These are phyloP conservation scores for Rhagium mordax DNA, from an alignment of 2,888 invertebrate genomes.

Conservation along the genomic window DNA sequence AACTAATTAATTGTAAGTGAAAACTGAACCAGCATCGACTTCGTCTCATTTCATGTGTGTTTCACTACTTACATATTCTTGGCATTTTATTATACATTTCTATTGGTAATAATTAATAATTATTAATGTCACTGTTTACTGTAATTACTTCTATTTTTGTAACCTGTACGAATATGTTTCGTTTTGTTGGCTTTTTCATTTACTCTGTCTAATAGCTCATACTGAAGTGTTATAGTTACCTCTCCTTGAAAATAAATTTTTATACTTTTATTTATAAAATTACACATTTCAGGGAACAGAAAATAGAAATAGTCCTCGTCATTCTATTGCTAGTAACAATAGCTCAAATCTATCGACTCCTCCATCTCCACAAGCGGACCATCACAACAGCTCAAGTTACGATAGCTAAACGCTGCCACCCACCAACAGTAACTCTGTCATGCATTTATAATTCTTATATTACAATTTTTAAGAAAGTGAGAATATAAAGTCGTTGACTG, in stretches of 20 bases:
- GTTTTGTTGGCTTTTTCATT: no score
- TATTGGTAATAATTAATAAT: no score
- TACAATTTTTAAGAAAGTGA: conserved; percentile 34
- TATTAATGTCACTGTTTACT: no score
- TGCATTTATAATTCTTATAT: conserved; percentile 21
- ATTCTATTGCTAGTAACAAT: conserved; percentile 82
- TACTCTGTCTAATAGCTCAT: no score
- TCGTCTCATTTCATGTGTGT: no score
- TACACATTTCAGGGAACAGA: conserved; percentile 63
- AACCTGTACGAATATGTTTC: no score
- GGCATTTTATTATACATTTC: no score
- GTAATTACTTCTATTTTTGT: no score
- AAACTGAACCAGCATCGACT: no score
- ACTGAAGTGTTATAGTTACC: no score
- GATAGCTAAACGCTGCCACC: conserved; percentile 72
- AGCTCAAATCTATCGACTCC: conserved; percentile 83
- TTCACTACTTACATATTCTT: no score
- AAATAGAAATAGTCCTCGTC: conserved; percentile 74
- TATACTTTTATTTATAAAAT: background rate
- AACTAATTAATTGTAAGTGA: no score
- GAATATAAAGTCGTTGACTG: conserved; percentile 39
- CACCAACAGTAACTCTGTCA: conserved; percentile 32
- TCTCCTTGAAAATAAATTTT: background rate
- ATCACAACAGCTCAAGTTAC: conserved; percentile 78
- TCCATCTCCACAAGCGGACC: conserved; percentile 79